Base-by-base conservation (phyloP, 2,113 vertebrate genomes). In the Himantopus leucocephalus region DNA sequence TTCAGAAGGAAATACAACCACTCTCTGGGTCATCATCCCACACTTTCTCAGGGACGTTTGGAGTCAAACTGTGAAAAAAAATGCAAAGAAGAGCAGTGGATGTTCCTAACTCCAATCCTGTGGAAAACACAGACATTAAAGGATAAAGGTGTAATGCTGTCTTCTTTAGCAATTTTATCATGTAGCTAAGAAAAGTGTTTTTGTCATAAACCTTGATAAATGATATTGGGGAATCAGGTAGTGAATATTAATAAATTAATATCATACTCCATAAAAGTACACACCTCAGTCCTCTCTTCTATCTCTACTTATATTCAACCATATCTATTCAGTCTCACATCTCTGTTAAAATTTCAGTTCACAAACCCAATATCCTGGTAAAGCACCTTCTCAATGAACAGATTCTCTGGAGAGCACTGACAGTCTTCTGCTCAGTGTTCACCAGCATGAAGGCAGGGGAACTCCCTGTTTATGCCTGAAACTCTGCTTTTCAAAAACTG, bases 241-340 rank as follows among this genome's bases (percentile, higher is more conserved):
- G 64, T 80, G 77, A 80, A 73, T 81, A 14, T 23, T 82, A 92
- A 94, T 71, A 80, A 94, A 86, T 92, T 48, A 95, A 80, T 92
- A 59, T 48, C 5, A 32, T 37, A 19, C 14, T 55, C 30, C 12
- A 32, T 55, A 81, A 71, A 45, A 9, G 59, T 94, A 70, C 60
- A 87, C 4, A 43, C 39, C 50, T 83, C 88, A 66, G 81, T 96
- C 45, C 27, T 85, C 21, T 82, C 75, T 92, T 39, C 14, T 53
- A 68, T 53, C 67, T 83, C 14, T 67, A 35, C 74, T 76, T 92
- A 68, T n/a, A 92, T 90, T 88, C 71, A 89, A 72, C 8, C 24
- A 56, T 19, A 22, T 77, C 10, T 86, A 74, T 73, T 80, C 41
- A 59, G 59, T 78, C 43, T 22, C 81, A 74, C 19, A 19, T 71